Base-by-base conservation (phyloP, 2,113 vertebrate genomes). In the Pampusana beccarii region DNA sequence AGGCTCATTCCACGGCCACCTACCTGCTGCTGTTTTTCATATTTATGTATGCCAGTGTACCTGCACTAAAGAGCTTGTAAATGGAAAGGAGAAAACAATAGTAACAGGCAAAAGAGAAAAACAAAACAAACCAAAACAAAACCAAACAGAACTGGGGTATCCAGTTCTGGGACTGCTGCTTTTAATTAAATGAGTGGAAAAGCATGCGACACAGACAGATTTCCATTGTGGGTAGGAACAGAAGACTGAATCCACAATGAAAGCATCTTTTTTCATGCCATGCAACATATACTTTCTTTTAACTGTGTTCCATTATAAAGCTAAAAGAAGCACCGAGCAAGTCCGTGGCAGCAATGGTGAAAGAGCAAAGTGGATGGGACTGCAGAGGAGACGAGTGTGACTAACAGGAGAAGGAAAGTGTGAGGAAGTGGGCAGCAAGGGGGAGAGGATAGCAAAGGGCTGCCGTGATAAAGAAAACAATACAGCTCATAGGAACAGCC, bases 381-480 rank as follows among this genome's bases (percentile, higher is more conserved):
- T 74, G 14, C 1, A 17, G 40, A 64, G 46, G 50, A 70, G 14
- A 25, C 0, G 1, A 86, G 15, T 9, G 40, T 3, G 11, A 51
- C 10, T 10, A 69, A 16, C 3, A 64, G 60, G 8, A 34, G 64
- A 51, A 53, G 57, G 17, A 31, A 60, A 58, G 9, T 4, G 16
- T 46, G 38, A 69, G 13, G 15, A 86, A 24, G 21, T 38, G 40
- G 34, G 18, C 11, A 61, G 34, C 5, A 26, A 29, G 20, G 3
- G 2, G 19, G 6, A 48, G 5, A 70, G 31, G 1, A 25, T 6
- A 54, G 25, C 1, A 0, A 50, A 62, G 8, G 40, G 51, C 40
- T 61, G 29, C 40, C 0, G 0, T 9, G 13, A 13, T 21, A 16
- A 16, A 61, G 20, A 54, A 53, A 78, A 10, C 0, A 0, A 28